Evolutionary conservation across 2,797 vertebrate genomes (phyloP).

Genomic region (Gallinago stenura): DNA sequence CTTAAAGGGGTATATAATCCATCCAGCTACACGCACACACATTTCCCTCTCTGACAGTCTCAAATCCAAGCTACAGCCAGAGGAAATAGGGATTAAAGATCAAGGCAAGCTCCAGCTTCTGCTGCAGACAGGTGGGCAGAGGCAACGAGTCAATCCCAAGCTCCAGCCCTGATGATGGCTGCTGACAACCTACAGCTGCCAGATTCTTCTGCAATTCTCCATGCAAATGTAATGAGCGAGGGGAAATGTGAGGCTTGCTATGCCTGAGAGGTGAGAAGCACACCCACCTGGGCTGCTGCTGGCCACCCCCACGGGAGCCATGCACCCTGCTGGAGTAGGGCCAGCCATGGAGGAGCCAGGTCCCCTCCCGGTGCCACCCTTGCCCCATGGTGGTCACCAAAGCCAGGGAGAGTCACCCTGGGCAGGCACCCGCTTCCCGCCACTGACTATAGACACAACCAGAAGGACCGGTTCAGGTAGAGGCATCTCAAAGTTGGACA

Average conservation of each 20-base stretch:
- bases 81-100: background rate
- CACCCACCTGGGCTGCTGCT: background rate
- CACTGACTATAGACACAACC: background rate
- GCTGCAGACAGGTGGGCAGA: background rate
- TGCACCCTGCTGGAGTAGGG: rapidly evolving
- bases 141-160: rapidly evolving
- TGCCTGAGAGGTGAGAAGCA: background rate
- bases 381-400: rapidly evolving
- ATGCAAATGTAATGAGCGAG: rapidly evolving
- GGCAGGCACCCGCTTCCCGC: background rate
- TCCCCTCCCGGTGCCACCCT: background rate
- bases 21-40: rapidly evolving
- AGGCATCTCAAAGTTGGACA: background rate
- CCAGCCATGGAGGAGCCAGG: rapidly evolving
- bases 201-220: background rate
- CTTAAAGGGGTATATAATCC: background rate
- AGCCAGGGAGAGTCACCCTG: background rate
- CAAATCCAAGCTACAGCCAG: background rate
- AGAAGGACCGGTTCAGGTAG: rapidly evolving
- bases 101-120: background rate
- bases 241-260: rapidly evolving
- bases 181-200: background rate
- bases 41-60: background rate
- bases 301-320: rapidly evolving
- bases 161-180: too few relatives aligned